Conservation (phyloP, 2,797 vertebrate species). For the Anguilla obscura region DNA sequence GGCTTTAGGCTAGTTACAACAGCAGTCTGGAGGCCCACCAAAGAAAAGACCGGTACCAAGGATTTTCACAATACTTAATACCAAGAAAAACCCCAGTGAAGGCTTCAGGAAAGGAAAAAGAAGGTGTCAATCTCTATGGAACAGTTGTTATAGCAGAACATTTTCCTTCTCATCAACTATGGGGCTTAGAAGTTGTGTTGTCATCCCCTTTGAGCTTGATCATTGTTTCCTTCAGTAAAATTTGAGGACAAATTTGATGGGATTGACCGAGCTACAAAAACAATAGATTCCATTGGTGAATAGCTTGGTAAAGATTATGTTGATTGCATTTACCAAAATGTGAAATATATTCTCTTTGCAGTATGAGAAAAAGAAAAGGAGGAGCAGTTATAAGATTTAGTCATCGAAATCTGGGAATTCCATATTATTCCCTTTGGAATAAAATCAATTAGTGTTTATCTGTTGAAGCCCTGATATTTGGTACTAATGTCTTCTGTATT, state of each 20-base stretch:
- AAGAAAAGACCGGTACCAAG: background rate
- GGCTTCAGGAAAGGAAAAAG: background rate
- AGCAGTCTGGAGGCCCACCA: background rate
- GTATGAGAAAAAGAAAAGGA: background rate
- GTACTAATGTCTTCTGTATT: conserved; percentile 7
- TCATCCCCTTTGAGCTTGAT: background rate
- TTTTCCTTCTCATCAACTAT: background rate
- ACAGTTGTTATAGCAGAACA: background rate
- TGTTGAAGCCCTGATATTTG: conserved; percentile 1
- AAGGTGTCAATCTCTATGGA: background rate
- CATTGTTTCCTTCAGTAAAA: background rate
- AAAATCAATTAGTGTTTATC: conserved; percentile 2
- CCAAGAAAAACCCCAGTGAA: background rate
- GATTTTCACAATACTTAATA: background rate
- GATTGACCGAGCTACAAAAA: background rate
- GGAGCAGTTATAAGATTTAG: background rate
- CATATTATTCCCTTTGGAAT: background rate
- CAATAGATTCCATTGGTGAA: background rate
- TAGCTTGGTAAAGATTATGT: background rate
- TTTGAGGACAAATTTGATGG: background rate
- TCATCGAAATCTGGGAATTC: background rate
- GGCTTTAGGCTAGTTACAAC: background rate
- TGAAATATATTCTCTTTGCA: background rate
- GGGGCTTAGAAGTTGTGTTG: background rate
- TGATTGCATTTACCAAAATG: background rate